Evolutionary conservation across 1,140 invertebrate species (phyloP).

Genomic region (Popillia japonica): DNA sequence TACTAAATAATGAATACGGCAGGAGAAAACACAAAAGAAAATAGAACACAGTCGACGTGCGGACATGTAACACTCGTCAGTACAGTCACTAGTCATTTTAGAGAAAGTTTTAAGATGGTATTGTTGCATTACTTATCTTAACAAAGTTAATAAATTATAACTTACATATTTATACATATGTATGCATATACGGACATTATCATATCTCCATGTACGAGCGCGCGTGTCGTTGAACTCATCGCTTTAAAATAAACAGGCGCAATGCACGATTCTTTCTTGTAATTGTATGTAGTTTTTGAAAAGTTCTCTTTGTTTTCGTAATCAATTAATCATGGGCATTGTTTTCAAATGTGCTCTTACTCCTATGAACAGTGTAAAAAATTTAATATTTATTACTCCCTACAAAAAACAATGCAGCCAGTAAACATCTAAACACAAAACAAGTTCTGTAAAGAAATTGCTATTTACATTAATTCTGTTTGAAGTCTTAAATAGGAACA

Average conservation of each 20-base stretch:
- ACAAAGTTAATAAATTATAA: conserved; percentile 27
- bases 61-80: neutral
- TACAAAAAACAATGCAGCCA: neutral
- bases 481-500: too few relatives aligned
- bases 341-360: conserved; percentile 4
- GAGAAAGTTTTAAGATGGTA: conserved; percentile 25
- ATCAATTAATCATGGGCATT: conserved; percentile 12
- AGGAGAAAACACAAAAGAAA: neutral
- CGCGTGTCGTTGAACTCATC: conserved; percentile 22
- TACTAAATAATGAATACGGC: neutral
- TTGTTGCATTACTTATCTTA: conserved; percentile 35
- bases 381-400: conserved; percentile 5
- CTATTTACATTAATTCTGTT: too few relatives aligned
- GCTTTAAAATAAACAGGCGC: conserved; percentile 33
- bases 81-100: conserved; percentile 27
- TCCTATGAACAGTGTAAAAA: neutral
- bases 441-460: too few relatives aligned
- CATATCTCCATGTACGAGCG: conserved; percentile 17
- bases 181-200: neutral
- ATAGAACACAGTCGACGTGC: neutral
- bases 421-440: too few relatives aligned
- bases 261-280: conserved; percentile 27
- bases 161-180: conserved; percentile 29
- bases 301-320: neutral
- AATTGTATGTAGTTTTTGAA: conserved; percentile 15